Base-by-base conservation (phyloP, 23 tunicate species). In the Trididemnum miniatum region DNA sequence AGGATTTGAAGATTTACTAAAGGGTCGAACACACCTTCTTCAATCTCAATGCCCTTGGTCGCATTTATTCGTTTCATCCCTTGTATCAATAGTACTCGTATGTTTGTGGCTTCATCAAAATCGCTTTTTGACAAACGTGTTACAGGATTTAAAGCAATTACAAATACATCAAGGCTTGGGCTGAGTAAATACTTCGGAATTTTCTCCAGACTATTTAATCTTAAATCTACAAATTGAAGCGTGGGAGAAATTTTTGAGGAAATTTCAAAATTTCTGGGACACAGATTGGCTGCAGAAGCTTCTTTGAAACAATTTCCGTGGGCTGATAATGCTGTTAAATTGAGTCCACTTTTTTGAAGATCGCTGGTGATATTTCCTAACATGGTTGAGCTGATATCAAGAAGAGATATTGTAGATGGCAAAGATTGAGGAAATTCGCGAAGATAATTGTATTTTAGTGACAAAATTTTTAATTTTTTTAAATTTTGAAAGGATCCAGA, bases 11-110 rank as follows among this genome's bases (percentile, higher is more conserved):
- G 26, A 62, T 62, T 4, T 12, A 25, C 22, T 26, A 62, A 25
- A 62, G 27, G 27, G 67, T 62, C 67, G 22, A 62, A 62, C 27
- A 62, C 67, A 12, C 67, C 67, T 62, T 62, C 29, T 62, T 62
- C 67, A 15, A 62, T 20, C 4, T 4, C 26, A 4, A 62, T 4
- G 22, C 15, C 15, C 15, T 62, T 62, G 5, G 29, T 26, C 25
- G 5, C 22, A 62, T 4, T n/a, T 12, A 12, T n/a, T 62, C 29
- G 26, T 12, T 12, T 25, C 27, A 20, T 20, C 12, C 54, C 15
- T 44, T 15, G 9, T 26, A 62, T 4, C 5, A 12, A 5, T 25
- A 62, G 22, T 25, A 62, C 4, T 62, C 26, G 20, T 26, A 62
- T 4, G 5, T n/a, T 20, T n/a, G 29, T 15, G 20, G 29, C 67